phyloP scores from a whole-genome alignment of 2,797 vertebrate genomes.

The Lateolabrax maculatus region DNA sequence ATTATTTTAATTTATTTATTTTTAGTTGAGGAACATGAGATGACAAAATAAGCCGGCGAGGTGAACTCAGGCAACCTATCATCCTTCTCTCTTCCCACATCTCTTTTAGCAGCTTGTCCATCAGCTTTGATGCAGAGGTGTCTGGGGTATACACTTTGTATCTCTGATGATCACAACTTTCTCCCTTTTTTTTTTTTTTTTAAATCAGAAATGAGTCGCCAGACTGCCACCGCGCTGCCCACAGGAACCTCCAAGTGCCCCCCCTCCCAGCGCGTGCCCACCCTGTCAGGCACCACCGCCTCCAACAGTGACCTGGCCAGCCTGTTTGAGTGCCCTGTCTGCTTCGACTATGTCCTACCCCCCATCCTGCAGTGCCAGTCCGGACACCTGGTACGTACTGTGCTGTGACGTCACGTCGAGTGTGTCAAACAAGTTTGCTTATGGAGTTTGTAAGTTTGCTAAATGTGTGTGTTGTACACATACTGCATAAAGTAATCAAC shows the following conservation, averaged over 20 bases:
- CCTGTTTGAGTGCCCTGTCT: conserved; percentile 98
- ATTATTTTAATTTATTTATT: no score
- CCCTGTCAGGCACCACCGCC: conserved; percentile 96
- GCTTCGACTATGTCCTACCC: conserved; percentile 99
- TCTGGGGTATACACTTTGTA: not conserved
- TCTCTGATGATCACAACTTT: not conserved
- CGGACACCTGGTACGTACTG: conserved; percentile 91
- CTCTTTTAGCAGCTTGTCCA: not conserved
- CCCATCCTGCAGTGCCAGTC: conserved; percentile 99
- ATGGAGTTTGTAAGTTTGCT: not conserved
- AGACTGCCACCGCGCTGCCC: conserved; percentile 98
- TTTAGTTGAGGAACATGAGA: not conserved
- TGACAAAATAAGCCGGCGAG: not conserved
- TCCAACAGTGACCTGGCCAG: conserved; percentile 99
- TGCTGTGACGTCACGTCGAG: no score
- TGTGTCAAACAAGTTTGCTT: no score
- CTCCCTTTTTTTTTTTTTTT: no score
- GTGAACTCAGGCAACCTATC: not conserved
- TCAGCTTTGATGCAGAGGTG: conserved; percentile 6
- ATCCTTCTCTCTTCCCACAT: not conserved
- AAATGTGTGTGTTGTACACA: not conserved
- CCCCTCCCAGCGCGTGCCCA: conserved; percentile 96
- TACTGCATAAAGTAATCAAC: not conserved
- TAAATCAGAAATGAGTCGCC: conserved; percentile 99
- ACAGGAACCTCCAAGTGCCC: conserved; percentile 99